Evolutionary conservation across 2,888 invertebrate genomes (phyloP).

Genomic region (Candidula unifasciata): DNA sequence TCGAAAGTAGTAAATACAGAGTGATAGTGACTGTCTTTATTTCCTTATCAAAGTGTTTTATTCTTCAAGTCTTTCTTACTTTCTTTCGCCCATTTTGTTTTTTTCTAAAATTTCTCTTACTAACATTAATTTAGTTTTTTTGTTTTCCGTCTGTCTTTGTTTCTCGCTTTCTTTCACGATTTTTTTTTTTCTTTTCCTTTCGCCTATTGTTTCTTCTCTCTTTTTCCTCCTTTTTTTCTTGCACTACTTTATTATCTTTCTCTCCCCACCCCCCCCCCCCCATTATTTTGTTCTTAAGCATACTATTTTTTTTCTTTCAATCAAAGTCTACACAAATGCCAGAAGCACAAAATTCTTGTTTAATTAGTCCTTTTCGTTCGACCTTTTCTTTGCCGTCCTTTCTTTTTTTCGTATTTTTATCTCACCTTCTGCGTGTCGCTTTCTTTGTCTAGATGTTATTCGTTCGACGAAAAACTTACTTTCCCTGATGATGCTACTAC

Average conservation of each 20-base stretch:
- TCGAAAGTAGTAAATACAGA: too few species aligned
- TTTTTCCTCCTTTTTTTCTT: background rate
- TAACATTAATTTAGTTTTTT: too few species aligned
- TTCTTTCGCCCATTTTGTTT: background rate
- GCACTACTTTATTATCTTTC: background rate
- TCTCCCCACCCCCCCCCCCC: background rate
- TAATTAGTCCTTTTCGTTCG: too few species aligned
- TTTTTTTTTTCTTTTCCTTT: background rate
- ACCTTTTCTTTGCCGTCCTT: too few species aligned
- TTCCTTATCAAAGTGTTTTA: too few species aligned
- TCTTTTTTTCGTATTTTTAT: background rate
- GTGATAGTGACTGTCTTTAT: too few species aligned
- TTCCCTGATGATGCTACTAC: too few species aligned
- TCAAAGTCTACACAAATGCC: too few species aligned
- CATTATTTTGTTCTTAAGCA: too few species aligned
- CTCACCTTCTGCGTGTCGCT: background rate
- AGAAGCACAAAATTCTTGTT: too few species aligned
- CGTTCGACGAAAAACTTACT: background rate
- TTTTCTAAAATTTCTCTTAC: too few species aligned
- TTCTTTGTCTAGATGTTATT: background rate
- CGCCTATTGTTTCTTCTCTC: background rate
- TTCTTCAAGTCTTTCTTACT: background rate
- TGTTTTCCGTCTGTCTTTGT: background rate
- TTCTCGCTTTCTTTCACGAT: background rate
- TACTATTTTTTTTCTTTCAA: too few species aligned